Evolutionary conservation across 2,113 vertebrate species (phyloP).

Genomic region (Tragelaphus strepsiceros): DNA sequence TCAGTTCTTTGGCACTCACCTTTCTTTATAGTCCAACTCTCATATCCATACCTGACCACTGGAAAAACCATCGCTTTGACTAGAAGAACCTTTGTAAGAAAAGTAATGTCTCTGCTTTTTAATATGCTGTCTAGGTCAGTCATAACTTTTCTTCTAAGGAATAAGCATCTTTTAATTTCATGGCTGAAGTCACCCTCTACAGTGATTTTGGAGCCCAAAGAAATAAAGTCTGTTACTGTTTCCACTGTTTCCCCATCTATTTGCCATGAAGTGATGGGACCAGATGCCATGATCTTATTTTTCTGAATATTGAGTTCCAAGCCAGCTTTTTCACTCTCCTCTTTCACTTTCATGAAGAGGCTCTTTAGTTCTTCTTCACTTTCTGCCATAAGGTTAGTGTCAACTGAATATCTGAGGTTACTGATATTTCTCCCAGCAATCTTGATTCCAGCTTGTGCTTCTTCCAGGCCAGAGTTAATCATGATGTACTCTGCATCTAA

Average conservation of each 20-base stretch:
- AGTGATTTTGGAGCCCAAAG: rapidly evolving
- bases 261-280: background rate
- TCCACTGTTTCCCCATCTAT: background rate
- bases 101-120: background rate
- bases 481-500: background rate
- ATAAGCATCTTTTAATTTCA: background rate
- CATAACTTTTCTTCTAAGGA: background rate
- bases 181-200: background rate
- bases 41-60: background rate
- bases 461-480: background rate
- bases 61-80: background rate
- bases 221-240: background rate
- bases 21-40: background rate
- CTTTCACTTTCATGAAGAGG: background rate
- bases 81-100: background rate
- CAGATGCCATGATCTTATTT: rapidly evolving
- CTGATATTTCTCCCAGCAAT: background rate
- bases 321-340: background rate
- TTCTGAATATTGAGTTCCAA: background rate
- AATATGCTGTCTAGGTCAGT: background rate
- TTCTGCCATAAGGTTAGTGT: rapidly evolving
- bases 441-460: background rate
- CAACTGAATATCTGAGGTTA: background rate
- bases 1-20: rapidly evolving
- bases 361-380: background rate